A percentile compares a stretch with the other conserved stretches of the same genome.
Conservation (phyloP, 2,113 vertebrate genomes). For the Egretta garzetta region DNA sequence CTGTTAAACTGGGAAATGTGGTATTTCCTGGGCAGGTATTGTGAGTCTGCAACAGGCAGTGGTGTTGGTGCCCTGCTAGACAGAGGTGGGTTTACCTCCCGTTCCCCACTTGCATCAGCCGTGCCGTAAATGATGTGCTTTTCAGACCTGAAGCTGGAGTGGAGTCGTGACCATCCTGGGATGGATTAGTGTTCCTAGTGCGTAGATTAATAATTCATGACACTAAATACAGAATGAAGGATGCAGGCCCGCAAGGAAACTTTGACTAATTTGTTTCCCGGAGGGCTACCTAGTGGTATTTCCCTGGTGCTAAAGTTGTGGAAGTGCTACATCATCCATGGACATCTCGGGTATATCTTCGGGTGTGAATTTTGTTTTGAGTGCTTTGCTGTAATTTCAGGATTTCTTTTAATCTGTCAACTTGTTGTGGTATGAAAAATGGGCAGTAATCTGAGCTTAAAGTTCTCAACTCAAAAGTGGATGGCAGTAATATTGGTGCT, state of each 20-base stretch:
- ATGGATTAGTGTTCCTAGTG: too few relatives aligned
- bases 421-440: background rate
- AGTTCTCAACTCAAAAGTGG: background rate
- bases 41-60: background rate
- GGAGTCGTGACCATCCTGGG: accelerated
- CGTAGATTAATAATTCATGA: background rate
- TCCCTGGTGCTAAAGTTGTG: background rate
- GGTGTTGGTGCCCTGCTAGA: background rate
- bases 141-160: background rate
- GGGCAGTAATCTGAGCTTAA: background rate
- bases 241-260: background rate
- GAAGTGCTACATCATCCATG: background rate
- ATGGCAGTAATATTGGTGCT: background rate
- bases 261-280: background rate
- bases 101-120: accelerated
- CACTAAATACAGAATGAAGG: background rate
- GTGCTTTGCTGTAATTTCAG: background rate
- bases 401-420: background rate
- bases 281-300: background rate
- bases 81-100: background rate
- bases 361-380: background rate
- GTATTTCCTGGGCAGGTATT: background rate
- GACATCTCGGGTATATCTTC: accelerated
- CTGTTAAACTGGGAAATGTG: background rate
- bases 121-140: background rate